Conservation (phyloP, 30 jellyfish, hydroid and myxozoan species). For the Clytia hemisphaerica region DNA sequence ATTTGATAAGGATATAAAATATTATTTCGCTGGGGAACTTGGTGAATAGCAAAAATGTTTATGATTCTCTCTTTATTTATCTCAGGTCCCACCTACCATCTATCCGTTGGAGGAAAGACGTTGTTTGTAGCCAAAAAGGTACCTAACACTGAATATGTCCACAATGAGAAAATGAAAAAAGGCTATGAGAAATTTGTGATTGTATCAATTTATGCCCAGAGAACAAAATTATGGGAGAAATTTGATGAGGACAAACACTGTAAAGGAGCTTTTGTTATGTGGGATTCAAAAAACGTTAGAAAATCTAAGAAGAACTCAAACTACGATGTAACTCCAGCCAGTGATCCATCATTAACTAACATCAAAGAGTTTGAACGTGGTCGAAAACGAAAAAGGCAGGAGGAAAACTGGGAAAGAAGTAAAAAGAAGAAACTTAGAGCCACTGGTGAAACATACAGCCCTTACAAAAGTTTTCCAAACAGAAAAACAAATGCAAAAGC, state of each 20-base stretch:
- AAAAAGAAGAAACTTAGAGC: background rate
- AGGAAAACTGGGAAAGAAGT: background rate
- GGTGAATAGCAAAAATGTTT: too few species aligned
- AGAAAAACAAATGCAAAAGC: background rate
- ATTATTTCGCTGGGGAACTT: too few species aligned
- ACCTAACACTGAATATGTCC: background rate
- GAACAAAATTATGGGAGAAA: background rate
- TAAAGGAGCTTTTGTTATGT: too few species aligned
- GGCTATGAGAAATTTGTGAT: background rate
- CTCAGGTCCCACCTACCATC: background rate
- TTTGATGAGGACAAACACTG: constrained; percentile 1
- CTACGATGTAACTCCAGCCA: background rate
- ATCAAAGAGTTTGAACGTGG: background rate
- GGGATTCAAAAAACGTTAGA: too few species aligned
- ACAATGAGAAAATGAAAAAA: background rate
- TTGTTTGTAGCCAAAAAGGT: constrained; percentile 12
- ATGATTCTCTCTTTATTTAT: too few species aligned
- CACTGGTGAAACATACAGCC: background rate
- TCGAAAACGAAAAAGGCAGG: background rate
- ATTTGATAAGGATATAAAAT: too few species aligned
- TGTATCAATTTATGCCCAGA: background rate
- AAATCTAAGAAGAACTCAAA: too few species aligned
- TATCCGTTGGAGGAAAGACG: background rate
- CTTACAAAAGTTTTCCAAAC: background rate
- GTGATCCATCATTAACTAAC: background rate